Evolutionary conservation across 2,113 vertebrate genomes (phyloP).

Genomic region (Dicerorhinus sumatrensis): DNA sequence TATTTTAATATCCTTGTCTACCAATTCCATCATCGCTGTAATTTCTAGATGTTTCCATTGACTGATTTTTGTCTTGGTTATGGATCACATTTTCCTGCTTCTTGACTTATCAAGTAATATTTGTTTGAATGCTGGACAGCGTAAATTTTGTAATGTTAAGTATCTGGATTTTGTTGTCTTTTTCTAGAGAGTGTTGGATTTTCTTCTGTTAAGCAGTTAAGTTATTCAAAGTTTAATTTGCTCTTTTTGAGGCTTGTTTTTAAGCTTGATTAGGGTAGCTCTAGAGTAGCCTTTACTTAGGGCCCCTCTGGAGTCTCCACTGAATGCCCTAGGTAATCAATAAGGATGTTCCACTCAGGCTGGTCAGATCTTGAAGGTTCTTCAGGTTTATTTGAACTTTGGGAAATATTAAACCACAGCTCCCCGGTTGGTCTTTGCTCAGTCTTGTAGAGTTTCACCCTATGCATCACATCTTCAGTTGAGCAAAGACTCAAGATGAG

Average conservation of each 20-base stretch:
- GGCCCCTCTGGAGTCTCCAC: neutral
- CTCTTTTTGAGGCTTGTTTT: neutral
- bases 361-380: neutral
- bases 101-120: slow-evolving; percentile 7
- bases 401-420: neutral
- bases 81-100: neutral
- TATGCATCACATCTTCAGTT: neutral
- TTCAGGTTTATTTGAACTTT: neutral
- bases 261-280: neutral
- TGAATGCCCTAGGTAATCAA: neutral
- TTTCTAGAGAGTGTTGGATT: neutral
- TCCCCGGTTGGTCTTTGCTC: neutral
- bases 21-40: neutral
- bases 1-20: slow-evolving; percentile 23
- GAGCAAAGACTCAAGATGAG: neutral
- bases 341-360: neutral
- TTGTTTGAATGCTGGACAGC: neutral
- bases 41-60: slow-evolving; percentile 5
- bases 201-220: slow-evolving; percentile 11
- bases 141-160: neutral
- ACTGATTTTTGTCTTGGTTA: neutral
- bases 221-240: neutral
- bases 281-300: neutral
- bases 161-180: slow-evolving; percentile 9
- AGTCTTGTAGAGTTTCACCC: neutral